Conservation (phyloP, 2,888 invertebrate species). For the Gymnoscelis rufifasciata region DNA sequence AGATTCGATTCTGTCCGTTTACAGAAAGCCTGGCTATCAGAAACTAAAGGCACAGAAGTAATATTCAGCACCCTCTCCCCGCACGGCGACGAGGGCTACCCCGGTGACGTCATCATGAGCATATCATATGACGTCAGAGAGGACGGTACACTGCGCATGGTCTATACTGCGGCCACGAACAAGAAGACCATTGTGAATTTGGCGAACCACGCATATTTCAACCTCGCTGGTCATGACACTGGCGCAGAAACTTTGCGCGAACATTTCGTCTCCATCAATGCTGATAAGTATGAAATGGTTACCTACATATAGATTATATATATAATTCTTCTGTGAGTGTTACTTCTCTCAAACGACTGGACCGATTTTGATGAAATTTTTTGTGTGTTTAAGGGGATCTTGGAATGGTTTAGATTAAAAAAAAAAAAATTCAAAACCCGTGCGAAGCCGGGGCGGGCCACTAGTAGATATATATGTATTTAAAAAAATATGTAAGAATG, state of each 20-base stretch:
- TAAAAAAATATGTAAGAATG: too few species aligned
- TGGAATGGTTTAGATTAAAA: too few species aligned
- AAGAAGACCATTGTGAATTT: slow-evolving; percentile 92
- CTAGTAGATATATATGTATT: too few species aligned
- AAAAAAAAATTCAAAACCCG: too few species aligned
- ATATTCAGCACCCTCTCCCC: slow-evolving; percentile 86
- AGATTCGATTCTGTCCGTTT: too few species aligned
- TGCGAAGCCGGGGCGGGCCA: too few species aligned
- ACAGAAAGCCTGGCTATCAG: slow-evolving; percentile 82
- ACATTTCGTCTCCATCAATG: slow-evolving; percentile 84
- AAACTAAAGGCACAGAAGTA: slow-evolving; percentile 79
- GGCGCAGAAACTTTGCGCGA: slow-evolving; percentile 83
- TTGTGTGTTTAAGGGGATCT: too few species aligned
- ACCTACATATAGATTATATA: too few species aligned
- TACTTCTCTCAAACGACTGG: too few species aligned
- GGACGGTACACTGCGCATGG: slow-evolving; percentile 83
- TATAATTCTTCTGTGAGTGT: too few species aligned
- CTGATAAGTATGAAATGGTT: slow-evolving; percentile 83
- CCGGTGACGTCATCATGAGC: slow-evolving; percentile 87
- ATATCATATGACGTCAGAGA: slow-evolving; percentile 84
- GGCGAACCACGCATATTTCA: slow-evolving; percentile 96
- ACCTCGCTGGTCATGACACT: slow-evolving; percentile 89
- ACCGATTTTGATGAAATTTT: too few species aligned
- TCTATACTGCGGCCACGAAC: slow-evolving; percentile 84
- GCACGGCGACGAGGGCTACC: slow-evolving; percentile 93